Evolutionary conservation across 2,888 invertebrate genomes (phyloP), one percentile per base, ranked within the genome.

Genomic region (Netelia melanura): DNA sequence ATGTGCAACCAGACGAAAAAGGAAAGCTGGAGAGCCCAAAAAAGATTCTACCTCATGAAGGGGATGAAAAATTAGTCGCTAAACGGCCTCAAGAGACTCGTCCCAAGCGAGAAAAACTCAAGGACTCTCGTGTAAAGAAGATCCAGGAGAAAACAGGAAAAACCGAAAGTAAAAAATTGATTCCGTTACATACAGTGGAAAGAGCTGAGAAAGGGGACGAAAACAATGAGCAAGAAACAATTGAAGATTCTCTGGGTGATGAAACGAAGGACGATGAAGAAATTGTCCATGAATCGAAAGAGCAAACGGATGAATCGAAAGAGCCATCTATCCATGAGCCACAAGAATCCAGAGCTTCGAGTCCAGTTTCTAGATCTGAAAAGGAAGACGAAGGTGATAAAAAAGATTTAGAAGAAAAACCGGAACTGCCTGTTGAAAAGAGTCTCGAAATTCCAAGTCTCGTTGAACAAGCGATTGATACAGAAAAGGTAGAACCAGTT

Each of bases 401-500:
- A 11, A 44, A 25, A 25, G 43, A 61, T 43, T 1, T 9, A 3
- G 70, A 72, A 72, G 61, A 65, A 64, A 23, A 68, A 11, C 10
- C 44, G 6, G 38, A 71, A 67, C 21, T 21, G 54, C 44, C 38
- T 2, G 62, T 21, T 23, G 38, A 58, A 52, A 61, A 6, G 23
- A 56, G 11, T 48, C 61, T 58, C 6, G 38, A 65, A 10, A 10
- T 11, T 58, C 10, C 23, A 9, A 67, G 10, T 3, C 25, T 61
- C 6, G 30, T 67, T n/a, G 25, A 54, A 23, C 43, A 9, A 68
- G 52, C 23, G 30, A 72, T n/a, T 0, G 58, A 72, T 52, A 3
- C 54, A 83, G 25, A 87, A 87, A 71, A 21, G 61, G 0, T 72
- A 72, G 6, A 82, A 79, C 17, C 30, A 30, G 23, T 48, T 5